A percentile compares a stretch with the other conserved stretches of the same genome.
phyloP scores from a whole-genome alignment of 2,888 invertebrate genomes.

The Catocala nupta region DNA sequence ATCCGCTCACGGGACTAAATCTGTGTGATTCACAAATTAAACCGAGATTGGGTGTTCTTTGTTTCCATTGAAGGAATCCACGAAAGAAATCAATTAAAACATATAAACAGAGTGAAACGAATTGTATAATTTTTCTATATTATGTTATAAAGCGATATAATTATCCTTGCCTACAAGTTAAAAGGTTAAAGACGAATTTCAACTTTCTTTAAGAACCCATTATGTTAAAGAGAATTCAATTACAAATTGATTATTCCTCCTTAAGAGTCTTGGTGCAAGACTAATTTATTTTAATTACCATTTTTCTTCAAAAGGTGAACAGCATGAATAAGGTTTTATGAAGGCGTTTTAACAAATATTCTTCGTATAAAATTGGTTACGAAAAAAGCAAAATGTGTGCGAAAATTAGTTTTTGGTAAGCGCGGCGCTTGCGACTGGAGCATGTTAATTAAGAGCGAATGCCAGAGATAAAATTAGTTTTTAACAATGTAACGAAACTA shows the following conservation, averaged over 20 bases:
- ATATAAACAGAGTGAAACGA: too few relatives aligned
- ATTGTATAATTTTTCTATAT: too few relatives aligned
- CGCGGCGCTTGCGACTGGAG: neutral
- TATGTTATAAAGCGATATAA: too few relatives aligned
- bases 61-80: too few relatives aligned
- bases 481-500: neutral
- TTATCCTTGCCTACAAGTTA: neutral
- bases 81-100: too few relatives aligned
- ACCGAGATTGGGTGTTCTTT: too few relatives aligned
- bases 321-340: neutral
- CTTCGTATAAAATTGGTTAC: neutral
- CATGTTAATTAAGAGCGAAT: neutral
- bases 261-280: conserved; percentile 18
- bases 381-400: neutral
- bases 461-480: neutral
- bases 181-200: neutral
- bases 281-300: neutral
- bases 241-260: conserved; percentile 36
- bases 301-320: neutral
- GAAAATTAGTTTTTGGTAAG: neutral
- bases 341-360: neutral
- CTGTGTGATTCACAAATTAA: too few relatives aligned
- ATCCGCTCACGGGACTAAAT: too few relatives aligned
- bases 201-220: conserved; percentile 28
- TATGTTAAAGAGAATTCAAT: conserved; percentile 33